Evolutionary conservation across 2,797 vertebrate genomes (phyloP), one percentile per base, ranked within the genome.

Genomic region (Acropternis orthonyx): DNA sequence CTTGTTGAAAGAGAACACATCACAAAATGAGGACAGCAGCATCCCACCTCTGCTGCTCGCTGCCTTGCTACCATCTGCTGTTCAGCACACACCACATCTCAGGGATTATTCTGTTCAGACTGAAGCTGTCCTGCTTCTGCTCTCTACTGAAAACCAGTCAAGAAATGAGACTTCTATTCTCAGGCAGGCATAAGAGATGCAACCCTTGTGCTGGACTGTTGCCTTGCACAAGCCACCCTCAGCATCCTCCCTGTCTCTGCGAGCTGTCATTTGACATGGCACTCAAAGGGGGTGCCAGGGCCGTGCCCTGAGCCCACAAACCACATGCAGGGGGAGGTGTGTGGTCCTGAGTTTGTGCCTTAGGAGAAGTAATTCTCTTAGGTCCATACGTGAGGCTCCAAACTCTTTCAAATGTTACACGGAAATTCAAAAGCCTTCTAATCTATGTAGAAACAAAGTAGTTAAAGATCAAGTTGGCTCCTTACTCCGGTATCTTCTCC

Each of bases 211-310:
- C 34, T 36, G 34, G 34, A 36, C 10, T 58, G 34, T 10, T 36
- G 34, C 55, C n/a, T 10, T 4, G 9, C 44, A 4, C 19, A 32
- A 63, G 39, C 17, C 48, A 66, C 68, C 76, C 67, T 7, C 4
- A 28, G 49, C 49, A 51, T 14, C 49, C 39, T 39, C 16, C 49
- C 39, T 43, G 36, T 48, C 39, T 20, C 36, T 19, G 32, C 28
- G 7, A 28, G 10, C 2, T 6, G 27, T 10, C 68, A 52, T 73
- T 36, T n/a, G 3, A 9, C 3, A 36, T 1, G 1, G n/a, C 68
- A 46, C 24, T 12, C 3, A 0, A 48, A n/a, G 0, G 0, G 32
- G 36, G 11, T 2, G 6, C 24, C 37, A 44, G 62, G 4, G 4
- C 9, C 21, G 27, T 4, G 2, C 20, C 9, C 1, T 0, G 1